Percentiles rank a stretch among this genome's conserved stretches.
Evolutionary conservation across 2,113 vertebrate genomes (phyloP).

Genomic region (Seriola rivoliana): DNA sequence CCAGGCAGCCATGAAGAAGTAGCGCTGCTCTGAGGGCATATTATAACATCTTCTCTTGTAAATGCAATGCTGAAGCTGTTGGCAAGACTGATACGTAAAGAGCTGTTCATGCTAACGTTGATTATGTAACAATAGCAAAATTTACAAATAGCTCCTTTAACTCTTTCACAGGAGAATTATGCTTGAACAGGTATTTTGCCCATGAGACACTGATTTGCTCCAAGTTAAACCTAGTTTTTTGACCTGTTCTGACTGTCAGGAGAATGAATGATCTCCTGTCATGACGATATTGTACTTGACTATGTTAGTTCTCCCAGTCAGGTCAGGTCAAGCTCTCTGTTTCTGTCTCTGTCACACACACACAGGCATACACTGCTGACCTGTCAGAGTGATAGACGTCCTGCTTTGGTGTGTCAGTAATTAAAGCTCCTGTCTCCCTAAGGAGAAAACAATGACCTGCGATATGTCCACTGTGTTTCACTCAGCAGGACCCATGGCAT

Average conservation of each 20-base stretch:
- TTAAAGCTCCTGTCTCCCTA: constrained; percentile 68
- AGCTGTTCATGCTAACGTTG: too few species aligned
- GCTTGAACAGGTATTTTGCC: not conserved
- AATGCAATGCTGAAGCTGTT: too few species aligned
- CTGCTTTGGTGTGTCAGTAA: constrained; percentile 66
- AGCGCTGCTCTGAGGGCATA: too few species aligned
- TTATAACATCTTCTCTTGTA: too few species aligned
- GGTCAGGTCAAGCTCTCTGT: constrained; percentile 14
- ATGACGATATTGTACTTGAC: constrained; percentile 5
- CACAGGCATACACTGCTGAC: constrained; percentile 30
- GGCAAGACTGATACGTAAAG: too few species aligned
- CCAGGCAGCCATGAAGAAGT: too few species aligned
- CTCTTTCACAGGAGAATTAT: not conserved
- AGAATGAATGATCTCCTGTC: not conserved
- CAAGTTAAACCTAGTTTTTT: not conserved
- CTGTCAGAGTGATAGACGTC: constrained; percentile 67
- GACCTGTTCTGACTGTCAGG: not conserved
- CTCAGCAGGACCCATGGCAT: constrained; percentile 37
- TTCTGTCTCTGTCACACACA: constrained; percentile 4
- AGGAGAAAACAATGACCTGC: constrained; percentile 57
- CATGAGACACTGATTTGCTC: not conserved
- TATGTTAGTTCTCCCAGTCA: not conserved
- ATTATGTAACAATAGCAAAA: too few species aligned
- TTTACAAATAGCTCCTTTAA: not conserved
- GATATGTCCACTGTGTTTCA: constrained; percentile 55